Evolutionary conservation across 2,888 invertebrate species (phyloP).

Genomic region (Agrilus biguttatus): DNA sequence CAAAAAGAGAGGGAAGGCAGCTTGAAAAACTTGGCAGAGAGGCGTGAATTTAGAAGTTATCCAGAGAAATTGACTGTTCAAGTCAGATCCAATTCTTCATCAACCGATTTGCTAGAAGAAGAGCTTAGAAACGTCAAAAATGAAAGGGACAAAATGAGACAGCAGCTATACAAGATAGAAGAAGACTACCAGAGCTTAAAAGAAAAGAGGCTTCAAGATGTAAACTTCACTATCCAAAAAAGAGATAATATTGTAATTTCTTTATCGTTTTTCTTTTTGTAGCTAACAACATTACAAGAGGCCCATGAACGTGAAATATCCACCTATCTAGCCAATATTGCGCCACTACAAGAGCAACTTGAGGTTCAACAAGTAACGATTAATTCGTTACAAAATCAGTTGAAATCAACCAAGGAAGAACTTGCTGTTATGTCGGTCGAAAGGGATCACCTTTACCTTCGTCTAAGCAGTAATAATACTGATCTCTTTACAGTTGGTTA

Average conservation of each 20-base stretch:
- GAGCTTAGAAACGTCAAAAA: slow-evolving; percentile 35
- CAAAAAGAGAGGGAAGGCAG: slow-evolving; percentile 62
- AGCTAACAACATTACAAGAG: slow-evolving; percentile 61
- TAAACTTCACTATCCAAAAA: slow-evolving; percentile 36
- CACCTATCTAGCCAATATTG: slow-evolving; percentile 46
- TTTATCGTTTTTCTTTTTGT: slow-evolving; percentile 24
- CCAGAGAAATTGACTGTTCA: slow-evolving; percentile 26
- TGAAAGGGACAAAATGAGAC: slow-evolving; percentile 49
- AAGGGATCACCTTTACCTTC: slow-evolving; percentile 38
- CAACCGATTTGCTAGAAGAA: slow-evolving; percentile 33
- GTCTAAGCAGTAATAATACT: slow-evolving; percentile 12
- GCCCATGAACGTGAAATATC: slow-evolving; percentile 58
- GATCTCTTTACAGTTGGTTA: no score
- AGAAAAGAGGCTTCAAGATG: slow-evolving; percentile 65
- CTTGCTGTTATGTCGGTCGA: slow-evolving; percentile 37
- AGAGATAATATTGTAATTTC: slow-evolving; percentile 3
- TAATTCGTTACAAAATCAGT: slow-evolving; percentile 28
- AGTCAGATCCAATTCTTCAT: slow-evolving; percentile 20
- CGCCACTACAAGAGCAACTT: slow-evolving; percentile 43
- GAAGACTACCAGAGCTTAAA: slow-evolving; percentile 62
- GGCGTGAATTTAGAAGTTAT: slow-evolving; percentile 22
- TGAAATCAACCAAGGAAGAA: slow-evolving; percentile 32
- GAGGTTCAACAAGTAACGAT: slow-evolving; percentile 44
- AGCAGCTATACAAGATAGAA: slow-evolving; percentile 40
- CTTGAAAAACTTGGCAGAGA: slow-evolving; percentile 28